phyloP scores from a whole-genome alignment of 2,113 vertebrate genomes.

The Sceloporus tristichus region DNA sequence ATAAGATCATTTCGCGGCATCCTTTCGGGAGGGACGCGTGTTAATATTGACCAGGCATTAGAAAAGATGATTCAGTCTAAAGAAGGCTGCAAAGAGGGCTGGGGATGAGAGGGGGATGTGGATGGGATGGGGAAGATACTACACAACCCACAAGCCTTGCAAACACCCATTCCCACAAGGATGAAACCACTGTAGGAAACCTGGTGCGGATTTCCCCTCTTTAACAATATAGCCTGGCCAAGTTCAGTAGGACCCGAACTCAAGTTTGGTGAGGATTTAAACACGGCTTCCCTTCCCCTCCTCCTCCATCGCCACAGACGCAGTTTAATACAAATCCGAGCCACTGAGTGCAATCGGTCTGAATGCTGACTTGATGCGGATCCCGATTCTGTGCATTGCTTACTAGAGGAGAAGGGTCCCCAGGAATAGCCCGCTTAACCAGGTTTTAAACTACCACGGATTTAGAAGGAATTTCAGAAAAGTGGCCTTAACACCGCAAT shows the following conservation, averaged over 20 bases:
- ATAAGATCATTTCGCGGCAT: constrained; percentile 85
- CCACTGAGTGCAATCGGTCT: not conserved
- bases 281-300: no score
- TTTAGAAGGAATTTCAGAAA: not conserved
- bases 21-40: constrained; percentile 79
- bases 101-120: not conserved
- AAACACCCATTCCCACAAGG: not conserved
- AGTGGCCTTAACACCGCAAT: not conserved
- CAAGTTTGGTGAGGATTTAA: not conserved
- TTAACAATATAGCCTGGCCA: not conserved
- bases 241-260: not conserved
- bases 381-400: not conserved
- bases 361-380: no score
- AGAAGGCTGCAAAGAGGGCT: constrained; percentile 71
- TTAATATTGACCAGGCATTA: constrained; percentile 81
- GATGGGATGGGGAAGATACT: no score
- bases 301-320: no score
- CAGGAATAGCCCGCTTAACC: not conserved
- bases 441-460: not conserved
- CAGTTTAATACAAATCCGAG: not conserved
- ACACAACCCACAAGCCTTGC: not conserved
- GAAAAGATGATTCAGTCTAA: constrained; percentile 80
- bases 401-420: not conserved
- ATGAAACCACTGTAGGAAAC: not conserved
- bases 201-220: not conserved